Conservation (phyloP, 2,888 invertebrate genomes). For the Hipparchia semele region DNA sequence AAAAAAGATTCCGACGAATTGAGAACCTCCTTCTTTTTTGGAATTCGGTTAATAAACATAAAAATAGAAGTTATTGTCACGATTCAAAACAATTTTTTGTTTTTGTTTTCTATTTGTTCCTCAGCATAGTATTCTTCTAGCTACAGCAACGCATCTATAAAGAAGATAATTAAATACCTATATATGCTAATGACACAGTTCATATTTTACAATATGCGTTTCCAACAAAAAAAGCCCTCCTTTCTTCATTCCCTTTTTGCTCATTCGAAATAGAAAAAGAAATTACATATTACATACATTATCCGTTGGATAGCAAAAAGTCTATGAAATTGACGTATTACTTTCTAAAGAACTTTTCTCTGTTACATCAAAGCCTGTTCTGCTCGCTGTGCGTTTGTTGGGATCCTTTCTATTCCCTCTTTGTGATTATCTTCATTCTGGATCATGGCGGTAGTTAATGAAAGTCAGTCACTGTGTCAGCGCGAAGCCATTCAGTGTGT, state of each 20-base stretch:
- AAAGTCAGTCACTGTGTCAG: conserved; percentile 20
- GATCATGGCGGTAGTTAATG: conserved; percentile 1
- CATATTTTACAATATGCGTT: neutral
- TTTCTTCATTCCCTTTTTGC: neutral
- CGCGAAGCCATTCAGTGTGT: conserved; percentile 5
- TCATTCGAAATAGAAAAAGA: neutral
- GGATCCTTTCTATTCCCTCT: neutral
- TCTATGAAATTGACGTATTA: neutral
- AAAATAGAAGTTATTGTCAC: too few relatives aligned
- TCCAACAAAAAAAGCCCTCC: neutral
- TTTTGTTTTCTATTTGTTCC: too few relatives aligned
- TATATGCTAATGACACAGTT: neutral
- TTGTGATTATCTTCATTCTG: conserved; percentile 14
- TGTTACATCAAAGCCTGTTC: neutral
- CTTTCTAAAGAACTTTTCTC: neutral
- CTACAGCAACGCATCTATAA: too few relatives aligned
- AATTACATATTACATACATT: neutral
- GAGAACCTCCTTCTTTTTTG: too few relatives aligned
- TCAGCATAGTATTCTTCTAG: too few relatives aligned
- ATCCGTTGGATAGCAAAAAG: neutral
- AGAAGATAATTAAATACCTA: neutral
- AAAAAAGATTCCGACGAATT: too few relatives aligned
- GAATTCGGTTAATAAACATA: too few relatives aligned
- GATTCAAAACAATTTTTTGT: too few relatives aligned
- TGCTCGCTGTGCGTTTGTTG: neutral